These are phyloP conservation scores for Subacronicta megacephala DNA, from an alignment of 2,888 invertebrate species.

Conservation along the genomic window DNA sequence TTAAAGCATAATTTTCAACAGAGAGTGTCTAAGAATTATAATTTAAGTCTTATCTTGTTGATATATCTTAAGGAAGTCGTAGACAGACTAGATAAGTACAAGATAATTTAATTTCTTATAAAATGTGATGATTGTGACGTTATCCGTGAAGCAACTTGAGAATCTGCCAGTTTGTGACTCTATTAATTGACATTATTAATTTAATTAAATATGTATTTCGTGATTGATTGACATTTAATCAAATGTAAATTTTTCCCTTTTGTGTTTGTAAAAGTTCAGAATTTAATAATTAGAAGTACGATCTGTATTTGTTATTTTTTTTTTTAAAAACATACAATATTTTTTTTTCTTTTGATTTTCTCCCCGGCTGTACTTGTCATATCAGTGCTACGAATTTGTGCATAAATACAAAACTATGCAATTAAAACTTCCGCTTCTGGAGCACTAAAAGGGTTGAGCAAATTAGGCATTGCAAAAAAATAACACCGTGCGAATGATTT, in stretches of 20 bases:
- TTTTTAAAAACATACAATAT: too few relatives aligned
- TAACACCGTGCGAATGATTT: slow-evolving; percentile 44
- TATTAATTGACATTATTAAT: too few relatives aligned
- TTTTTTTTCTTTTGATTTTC: not conserved
- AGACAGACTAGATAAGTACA: slow-evolving; percentile 20
- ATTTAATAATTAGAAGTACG: too few relatives aligned
- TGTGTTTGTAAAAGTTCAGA: too few relatives aligned
- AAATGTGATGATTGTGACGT: slow-evolving; percentile 3
- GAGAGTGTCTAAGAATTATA: slow-evolving; percentile 10
- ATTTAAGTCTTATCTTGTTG: slow-evolving; percentile 3
- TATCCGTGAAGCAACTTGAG: slow-evolving; percentile 12
- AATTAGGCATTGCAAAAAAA: slow-evolving; percentile 52
- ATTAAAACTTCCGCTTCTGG: slow-evolving; percentile 53
- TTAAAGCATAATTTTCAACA: not conserved
- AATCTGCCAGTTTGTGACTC: not conserved
- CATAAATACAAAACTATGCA: slow-evolving; percentile 48
- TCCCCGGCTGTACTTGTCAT: slow-evolving; percentile 41
- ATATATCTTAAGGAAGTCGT: slow-evolving; percentile 21
- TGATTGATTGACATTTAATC: too few relatives aligned
- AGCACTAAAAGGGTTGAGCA: slow-evolving; percentile 47
- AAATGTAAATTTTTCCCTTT: too few relatives aligned
- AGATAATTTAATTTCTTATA: slow-evolving; percentile 17
- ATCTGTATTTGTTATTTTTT: too few relatives aligned
- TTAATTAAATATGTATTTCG: too few relatives aligned
- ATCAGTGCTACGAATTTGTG: slow-evolving; percentile 42